Base-by-base conservation (phyloP, 2,797 vertebrate species). In the Scleropages formosus region DNA sequence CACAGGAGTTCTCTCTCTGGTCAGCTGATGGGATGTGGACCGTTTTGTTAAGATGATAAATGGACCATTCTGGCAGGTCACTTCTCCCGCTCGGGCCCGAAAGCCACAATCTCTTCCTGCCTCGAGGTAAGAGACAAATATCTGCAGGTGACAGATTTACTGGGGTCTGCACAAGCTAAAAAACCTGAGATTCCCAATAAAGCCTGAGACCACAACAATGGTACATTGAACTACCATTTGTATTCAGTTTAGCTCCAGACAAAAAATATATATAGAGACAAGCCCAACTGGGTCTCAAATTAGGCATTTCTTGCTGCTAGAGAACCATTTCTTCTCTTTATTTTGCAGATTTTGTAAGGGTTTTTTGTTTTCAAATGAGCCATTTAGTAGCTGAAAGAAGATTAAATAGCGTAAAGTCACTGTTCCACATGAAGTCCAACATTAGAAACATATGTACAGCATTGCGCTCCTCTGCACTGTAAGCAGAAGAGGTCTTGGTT, bases 41-140 rank as follows among this genome's bases (percentile, higher is more conserved):
- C 91, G 87, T 94, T 96, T 95, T 94, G 93, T 94, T 93, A 87
- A 84, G 87, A 89, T 96, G 96, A 98, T 96, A 87, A 96, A 98
- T 95, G 90, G 89, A 82, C 81, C 84, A 77, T 86, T 89, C 88
- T 92, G 93, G 93, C 92, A 93, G 95, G 95, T 94, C 93, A 93
- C 92, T 93, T 93, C 93, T 94, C 87, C 74, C 78, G 78, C 73
- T 31, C 31, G 2, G 31, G 39, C 74, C 89, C 85, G 88, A 90
- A 94, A 95, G 92, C 92, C 91, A 95, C 94, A 94, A 94, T 96
- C 94, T 94, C 93, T 94, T 94, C 92, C 91, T 92, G 92, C 85
- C 80, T 76, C 89, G 88, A 88, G 92, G 91, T 91, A 87, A 84
- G 87, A 93, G 91, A 94, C 91, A 84, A 92, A 94, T 94, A 94